Percentiles rank a stretch among this genome's conserved stretches.
Conservation (phyloP, 2,888 invertebrate genomes). For the Prosopocoilus inquinatus region DNA sequence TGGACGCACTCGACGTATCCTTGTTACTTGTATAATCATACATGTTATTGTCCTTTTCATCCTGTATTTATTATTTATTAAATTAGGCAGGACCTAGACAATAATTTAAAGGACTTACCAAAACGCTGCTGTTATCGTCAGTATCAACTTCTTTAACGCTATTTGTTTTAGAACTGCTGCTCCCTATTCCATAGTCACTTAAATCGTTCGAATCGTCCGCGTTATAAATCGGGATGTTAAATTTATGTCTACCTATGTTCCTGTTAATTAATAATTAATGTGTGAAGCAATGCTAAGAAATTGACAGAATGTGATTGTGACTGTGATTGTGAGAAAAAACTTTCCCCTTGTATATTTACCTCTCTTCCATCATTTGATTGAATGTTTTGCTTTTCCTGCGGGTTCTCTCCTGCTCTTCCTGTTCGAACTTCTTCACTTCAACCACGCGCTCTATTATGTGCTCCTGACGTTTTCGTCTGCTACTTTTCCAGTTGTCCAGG, state of each 20-base stretch:
- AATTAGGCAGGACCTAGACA: not conserved
- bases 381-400: conserved; percentile 87
- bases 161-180: conserved; percentile 41
- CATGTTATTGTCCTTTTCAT: conserved; percentile 39
- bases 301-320: no score
- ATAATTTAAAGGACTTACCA: conserved; percentile 33
- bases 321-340: no score
- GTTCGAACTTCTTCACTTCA: conserved; percentile 82
- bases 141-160: conserved; percentile 46
- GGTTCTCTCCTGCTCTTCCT: conserved; percentile 64
- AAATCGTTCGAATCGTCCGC: conserved; percentile 81
- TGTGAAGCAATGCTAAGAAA: not conserved
- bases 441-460: conserved; percentile 88
- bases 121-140: conserved; percentile 44
- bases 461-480: conserved; percentile 87
- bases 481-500: conserved; percentile 91
- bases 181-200: conserved; percentile 74
- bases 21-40: conserved; percentile 37
- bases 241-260: conserved; percentile 58
- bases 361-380: conserved; percentile 90
- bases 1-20: conserved; percentile 38
- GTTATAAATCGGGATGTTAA: conserved; percentile 66
- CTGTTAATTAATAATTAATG: conserved; percentile 38
- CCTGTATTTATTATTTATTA: conserved; percentile 30
- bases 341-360: conserved; percentile 52